Evolutionary conservation across 2,797 vertebrate species (phyloP).

Genomic region (Gastrophryne carolinensis): DNA sequence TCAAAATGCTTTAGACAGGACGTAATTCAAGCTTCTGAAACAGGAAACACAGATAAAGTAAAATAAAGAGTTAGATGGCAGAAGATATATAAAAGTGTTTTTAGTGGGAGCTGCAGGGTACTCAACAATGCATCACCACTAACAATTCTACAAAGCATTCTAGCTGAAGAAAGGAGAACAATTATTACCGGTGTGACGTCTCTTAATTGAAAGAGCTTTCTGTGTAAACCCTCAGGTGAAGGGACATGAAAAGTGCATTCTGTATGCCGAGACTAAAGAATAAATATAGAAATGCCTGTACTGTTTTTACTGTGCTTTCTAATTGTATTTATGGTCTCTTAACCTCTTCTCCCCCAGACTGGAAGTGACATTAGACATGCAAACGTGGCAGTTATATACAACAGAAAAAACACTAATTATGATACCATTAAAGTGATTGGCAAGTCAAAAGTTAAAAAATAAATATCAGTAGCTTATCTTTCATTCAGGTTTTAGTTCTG

Average conservation of each 20-base stretch:
- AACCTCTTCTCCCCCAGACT: conserved; percentile 3
- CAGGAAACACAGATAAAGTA: conserved; percentile 38
- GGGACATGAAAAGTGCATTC: conserved; percentile 46
- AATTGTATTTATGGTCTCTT: conserved; percentile 6
- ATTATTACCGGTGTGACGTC: conserved; percentile 49
- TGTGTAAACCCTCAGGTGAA: conserved; percentile 49
- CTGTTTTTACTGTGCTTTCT: conserved; percentile 8
- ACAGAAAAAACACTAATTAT: neutral
- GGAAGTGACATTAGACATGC: neutral
- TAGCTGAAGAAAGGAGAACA: conserved; percentile 37
- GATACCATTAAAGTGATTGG: neutral
- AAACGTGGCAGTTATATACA: neutral
- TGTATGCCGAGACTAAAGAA: conserved; percentile 22
- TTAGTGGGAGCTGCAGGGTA: conserved; percentile 29
- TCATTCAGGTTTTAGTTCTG: no score
- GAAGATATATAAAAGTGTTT: conserved; percentile 47
- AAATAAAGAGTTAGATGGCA: conserved; percentile 40
- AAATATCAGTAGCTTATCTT: no score
- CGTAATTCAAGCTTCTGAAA: conserved; percentile 37
- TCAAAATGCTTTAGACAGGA: conserved; percentile 38
- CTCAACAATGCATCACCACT: conserved; percentile 42
- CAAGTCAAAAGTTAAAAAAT: no score
- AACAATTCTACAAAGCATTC: conserved; percentile 43
- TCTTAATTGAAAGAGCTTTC: conserved; percentile 50
- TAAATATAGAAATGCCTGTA: conserved; percentile 28